phyloP scores from a whole-genome alignment of 1,140 invertebrate species.

The Drosophila sp. region DNA sequence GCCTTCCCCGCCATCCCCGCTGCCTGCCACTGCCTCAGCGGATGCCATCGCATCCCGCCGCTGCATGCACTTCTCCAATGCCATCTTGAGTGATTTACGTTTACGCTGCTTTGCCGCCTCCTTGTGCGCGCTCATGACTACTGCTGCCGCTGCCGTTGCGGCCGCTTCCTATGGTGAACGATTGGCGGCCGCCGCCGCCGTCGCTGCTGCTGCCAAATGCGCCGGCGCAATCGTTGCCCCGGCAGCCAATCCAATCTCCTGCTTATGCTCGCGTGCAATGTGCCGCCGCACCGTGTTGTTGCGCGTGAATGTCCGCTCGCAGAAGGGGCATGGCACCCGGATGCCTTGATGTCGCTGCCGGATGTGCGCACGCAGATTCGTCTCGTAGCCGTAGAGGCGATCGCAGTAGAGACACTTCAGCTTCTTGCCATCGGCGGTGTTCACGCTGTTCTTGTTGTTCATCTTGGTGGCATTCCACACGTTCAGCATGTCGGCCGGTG shows the following conservation, averaged over 20 bases:
- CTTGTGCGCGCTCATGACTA: constrained; percentile 83
- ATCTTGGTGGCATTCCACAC: constrained; percentile 84
- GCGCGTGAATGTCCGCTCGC: constrained; percentile 94
- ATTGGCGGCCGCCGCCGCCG: constrained; percentile 84
- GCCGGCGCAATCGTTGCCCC: constrained; percentile 85
- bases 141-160: constrained; percentile 84
- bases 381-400: constrained; percentile 96
- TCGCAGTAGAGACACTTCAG: constrained; percentile 96
- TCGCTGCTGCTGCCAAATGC: constrained; percentile 81
- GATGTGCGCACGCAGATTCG: constrained; percentile 95
- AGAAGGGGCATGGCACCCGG: constrained; percentile 94
- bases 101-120: constrained; percentile 81
- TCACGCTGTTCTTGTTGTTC: constrained; percentile 84
- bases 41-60: constrained; percentile 73
- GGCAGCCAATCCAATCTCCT: constrained; percentile 89
- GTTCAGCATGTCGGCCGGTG: constrained; percentile 84
- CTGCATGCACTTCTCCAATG: constrained; percentile 84
- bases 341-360: constrained; percentile 95
- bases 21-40: constrained; percentile 31
- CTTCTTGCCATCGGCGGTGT: constrained; percentile 88
- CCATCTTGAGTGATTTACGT: constrained; percentile 84
- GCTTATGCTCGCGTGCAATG: constrained; percentile 94
- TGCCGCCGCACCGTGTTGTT: constrained; percentile 95
- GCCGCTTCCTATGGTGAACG: constrained; percentile 86
- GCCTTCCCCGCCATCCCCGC: not conserved